A percentile compares a stretch with the other conserved stretches of the same genome.
Conservation (phyloP, 2,888 invertebrate species). For the Agrochola litura region DNA sequence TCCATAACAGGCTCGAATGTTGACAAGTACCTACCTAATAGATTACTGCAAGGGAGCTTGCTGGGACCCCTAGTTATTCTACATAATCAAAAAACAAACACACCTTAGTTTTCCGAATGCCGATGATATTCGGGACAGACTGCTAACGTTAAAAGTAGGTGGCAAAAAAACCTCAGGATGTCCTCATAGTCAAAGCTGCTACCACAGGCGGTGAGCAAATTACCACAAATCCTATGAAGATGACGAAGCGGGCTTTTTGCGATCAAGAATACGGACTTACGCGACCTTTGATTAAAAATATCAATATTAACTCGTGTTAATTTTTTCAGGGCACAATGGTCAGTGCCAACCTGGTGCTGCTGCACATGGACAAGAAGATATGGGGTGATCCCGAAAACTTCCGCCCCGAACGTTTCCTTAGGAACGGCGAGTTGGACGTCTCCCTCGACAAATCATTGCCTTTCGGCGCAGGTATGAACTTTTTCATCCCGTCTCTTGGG, state of each 20-base stretch:
- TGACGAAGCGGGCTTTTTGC: not conserved
- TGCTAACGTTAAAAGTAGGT: not conserved
- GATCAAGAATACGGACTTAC: not conserved
- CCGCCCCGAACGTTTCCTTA: constrained; percentile 92
- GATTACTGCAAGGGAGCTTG: not conserved
- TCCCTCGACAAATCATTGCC: constrained; percentile 91
- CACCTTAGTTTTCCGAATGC: not conserved
- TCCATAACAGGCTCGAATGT: no score
- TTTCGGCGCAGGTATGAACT: constrained; percentile 91
- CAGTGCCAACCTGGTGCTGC: constrained; percentile 88
- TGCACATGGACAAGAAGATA: constrained; percentile 90
- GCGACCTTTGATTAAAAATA: not conserved
- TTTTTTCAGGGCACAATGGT: constrained; percentile 88
- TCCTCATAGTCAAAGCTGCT: not conserved
- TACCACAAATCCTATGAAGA: not conserved
- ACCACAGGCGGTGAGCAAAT: not conserved
- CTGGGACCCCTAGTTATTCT: not conserved
- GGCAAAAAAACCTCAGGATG: not conserved
- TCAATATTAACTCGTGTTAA: not conserved
- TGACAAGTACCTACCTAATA: not conserved
- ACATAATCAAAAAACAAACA: not conserved
- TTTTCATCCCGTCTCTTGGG: not conserved
- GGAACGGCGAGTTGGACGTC: constrained; percentile 87
- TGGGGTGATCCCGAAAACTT: constrained; percentile 93
- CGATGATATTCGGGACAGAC: not conserved